phyloP scores from a whole-genome alignment of 2,888 invertebrate species.

The Augochlorella aurata region DNA sequence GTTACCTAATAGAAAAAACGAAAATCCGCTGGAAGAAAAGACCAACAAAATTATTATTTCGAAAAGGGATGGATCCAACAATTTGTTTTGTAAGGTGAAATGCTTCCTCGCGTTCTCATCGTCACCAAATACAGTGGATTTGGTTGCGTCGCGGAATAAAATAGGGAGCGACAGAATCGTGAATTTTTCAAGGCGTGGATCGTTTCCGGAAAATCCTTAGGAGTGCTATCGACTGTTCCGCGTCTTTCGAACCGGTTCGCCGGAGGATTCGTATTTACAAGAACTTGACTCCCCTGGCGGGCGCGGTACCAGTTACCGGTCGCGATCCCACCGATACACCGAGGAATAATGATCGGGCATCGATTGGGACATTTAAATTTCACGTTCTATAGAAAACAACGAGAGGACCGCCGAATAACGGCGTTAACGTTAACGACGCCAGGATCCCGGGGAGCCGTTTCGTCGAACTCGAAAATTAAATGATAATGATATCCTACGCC shows the following conservation, averaged over 20 bases:
- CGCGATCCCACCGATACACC: slow-evolving; percentile 28
- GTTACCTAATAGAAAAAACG: not conserved
- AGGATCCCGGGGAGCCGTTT: slow-evolving; percentile 61
- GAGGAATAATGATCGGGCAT: slow-evolving; percentile 66
- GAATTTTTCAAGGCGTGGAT: not conserved
- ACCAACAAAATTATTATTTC: not conserved
- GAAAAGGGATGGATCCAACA: not conserved
- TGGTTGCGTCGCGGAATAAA: not conserved
- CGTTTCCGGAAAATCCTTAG: not conserved
- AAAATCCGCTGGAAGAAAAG: not conserved
- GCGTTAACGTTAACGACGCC: slow-evolving; percentile 70
- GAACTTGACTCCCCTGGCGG: not conserved
- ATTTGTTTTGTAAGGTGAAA: not conserved
- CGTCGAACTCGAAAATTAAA: slow-evolving; percentile 73
- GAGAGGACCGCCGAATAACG: slow-evolving; percentile 42
- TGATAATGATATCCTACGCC: slow-evolving; percentile 76
- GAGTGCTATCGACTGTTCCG: not conserved
- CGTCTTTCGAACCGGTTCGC: not conserved
- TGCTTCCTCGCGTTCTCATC: not conserved
- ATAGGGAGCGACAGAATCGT: not conserved
- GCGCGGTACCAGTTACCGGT: slow-evolving; percentile 31
- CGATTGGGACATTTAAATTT: slow-evolving; percentile 69
- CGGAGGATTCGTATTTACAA: slow-evolving; percentile 13
- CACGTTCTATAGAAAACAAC: slow-evolving; percentile 57
- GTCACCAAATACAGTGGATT: not conserved